Evolutionary conservation across 2,888 invertebrate species (phyloP), one percentile per base, ranked within the genome.

Genomic region (Lithosia quadra): DNA sequence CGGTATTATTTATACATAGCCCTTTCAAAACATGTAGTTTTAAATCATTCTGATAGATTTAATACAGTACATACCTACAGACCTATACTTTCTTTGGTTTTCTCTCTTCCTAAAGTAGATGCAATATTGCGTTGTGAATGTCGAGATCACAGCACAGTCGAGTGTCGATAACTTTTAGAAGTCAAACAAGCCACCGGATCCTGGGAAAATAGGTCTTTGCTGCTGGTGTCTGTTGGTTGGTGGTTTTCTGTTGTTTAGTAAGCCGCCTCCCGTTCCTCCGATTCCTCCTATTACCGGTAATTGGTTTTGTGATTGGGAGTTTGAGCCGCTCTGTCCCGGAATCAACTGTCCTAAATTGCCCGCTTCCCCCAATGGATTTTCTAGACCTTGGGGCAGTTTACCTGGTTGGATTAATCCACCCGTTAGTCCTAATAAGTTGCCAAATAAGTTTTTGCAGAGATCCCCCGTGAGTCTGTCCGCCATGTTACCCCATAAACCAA

Each of bases 401-500:
- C 58, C 61, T 49, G 62, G 56, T 33, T 49, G 63, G 0, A 61
- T 1, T 15, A 72, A 59, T 49, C 34, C 58, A 7, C 65, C 71
- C n/a, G 71, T 77, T 53, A 88, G 71, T 28, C 90, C 88, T 53
- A 93, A 74, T 49, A 94, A 64, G 59, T 88, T 81, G 11, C 89
- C 90, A 8, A 95, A 82, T 11, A 92, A 63, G 53, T 92, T 90
- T 78, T 93, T 91, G 80, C 97, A 97, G 2, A 95, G 81, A 1
- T 93, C 84, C 34, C 95, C 96, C 68, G 95, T 92, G 24, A 97
- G 84, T 73, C 96, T 89, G 67, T 96, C 95, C 0, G 91, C 93
- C 68, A 96, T 92, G 71, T 96, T 96, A 4, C 96, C 95, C 97
- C 97, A 97, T 10, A 97, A 85, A 9, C 96, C 97, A 95, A 97